Base-by-base conservation (phyloP, 2,113 vertebrate genomes). In the Struthidea cinerea region DNA sequence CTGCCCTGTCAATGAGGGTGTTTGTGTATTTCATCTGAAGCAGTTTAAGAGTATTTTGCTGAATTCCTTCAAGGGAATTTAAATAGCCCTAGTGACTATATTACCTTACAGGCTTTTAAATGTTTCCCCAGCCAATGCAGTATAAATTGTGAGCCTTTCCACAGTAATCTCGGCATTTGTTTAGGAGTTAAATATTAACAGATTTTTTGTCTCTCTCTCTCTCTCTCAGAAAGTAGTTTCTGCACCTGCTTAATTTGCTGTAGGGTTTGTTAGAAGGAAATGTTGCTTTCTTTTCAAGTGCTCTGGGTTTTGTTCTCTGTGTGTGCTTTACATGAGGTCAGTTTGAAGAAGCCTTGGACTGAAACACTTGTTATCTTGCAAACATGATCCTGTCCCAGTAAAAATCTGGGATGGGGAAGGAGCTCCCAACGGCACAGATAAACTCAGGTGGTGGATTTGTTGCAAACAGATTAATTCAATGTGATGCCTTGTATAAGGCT, bases 151-250 rank as follows among this genome's bases (percentile, higher is more conserved):
- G 69, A 95, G 52, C 60, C 24, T 88, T 96, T 81, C 89, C 1
- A 8, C 68, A 65, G 82, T 59, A 93, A 94, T 94, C 93, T 96
- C 5, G 1, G 69, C 73, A 35, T 93, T 97, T 94, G 75, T 96
- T 95, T 90, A 87, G 60, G 86, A 92, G 93, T 92, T 93, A 90
- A 88, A 93, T 86, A 94, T 89, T 85, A 95, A 78, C 71, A 93
- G 55, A 52, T 61, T 74, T 76, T 53, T 63, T 39, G n/a, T n/a
- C n/a, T n/a, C n/a, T n/a, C n/a, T 73, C 30, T 42, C 41, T 69
- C 50, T 35, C 67, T 83, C 33, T 80, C 70, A 59, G 56, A 69
- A 69, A 91, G 76, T 67, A 81, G 79, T 44, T 76, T 81, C 68
- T 93, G 83, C 92, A 97, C 93, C 90, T 96, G 90, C 86, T 63